Percentiles rank a stretch among this genome's conserved stretches.
Conservation (phyloP, 2,888 invertebrate genomes). For the Drosophila kokeensis region DNA sequence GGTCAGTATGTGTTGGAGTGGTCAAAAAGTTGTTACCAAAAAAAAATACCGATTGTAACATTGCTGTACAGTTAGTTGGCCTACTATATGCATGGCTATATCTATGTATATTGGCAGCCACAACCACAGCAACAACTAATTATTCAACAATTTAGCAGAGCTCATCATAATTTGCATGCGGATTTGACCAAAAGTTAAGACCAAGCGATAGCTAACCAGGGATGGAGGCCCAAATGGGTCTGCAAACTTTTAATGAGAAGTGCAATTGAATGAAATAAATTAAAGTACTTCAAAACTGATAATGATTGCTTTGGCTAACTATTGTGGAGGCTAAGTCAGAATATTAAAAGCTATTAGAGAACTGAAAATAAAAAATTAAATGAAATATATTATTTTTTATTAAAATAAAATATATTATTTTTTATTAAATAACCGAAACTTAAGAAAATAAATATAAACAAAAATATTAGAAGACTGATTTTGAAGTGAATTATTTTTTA, state of each 20-base stretch:
- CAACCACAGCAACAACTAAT: conserved; percentile 58
- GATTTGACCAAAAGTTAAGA: conserved; percentile 72
- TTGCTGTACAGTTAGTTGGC: conserved; percentile 48
- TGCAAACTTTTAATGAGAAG: conserved; percentile 3
- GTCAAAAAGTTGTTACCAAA: conserved; percentile 47
- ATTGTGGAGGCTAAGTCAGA: neutral
- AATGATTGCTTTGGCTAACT: neutral
- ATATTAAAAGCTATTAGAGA: neutral
- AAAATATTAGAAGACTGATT: neutral
- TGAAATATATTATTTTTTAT: too few relatives aligned
- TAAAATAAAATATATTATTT: neutral
- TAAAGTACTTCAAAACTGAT: neutral
- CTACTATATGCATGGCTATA: conserved; percentile 1
- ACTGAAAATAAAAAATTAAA: neutral
- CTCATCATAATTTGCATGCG: conserved; percentile 84
- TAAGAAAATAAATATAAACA: neutral
- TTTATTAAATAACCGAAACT: neutral
- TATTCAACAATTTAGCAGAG: conserved; percentile 80
- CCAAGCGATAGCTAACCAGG: conserved; percentile 43
- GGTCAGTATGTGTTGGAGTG: conserved; percentile 11
- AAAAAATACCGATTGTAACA: conserved; percentile 39
- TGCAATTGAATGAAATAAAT: neutral
- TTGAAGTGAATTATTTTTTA: neutral
- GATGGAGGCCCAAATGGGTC: conserved; percentile 12
- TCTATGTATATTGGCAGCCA: conserved; percentile 9